Evolutionary conservation across 2,888 invertebrate species (phyloP).

Genomic region (Tortricodes alternella): DNA sequence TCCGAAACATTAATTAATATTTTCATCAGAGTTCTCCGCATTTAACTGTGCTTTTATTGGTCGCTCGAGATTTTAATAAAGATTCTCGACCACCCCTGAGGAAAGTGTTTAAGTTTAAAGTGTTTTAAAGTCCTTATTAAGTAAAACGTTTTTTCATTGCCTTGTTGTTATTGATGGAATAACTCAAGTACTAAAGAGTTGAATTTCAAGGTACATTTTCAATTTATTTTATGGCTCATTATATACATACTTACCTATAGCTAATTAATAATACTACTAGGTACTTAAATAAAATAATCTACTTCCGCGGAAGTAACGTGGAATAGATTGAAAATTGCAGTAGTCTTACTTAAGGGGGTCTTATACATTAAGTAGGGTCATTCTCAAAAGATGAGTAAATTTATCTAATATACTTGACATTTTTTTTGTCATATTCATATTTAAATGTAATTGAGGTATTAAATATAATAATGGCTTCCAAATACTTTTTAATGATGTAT

Average conservation of each 20-base stretch:
- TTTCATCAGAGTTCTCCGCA: conserved; percentile 80
- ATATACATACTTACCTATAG: not conserved
- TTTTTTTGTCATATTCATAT: too few relatives aligned
- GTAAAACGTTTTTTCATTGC: conserved; percentile 55
- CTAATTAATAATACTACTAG: too few relatives aligned
- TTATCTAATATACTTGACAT: too few relatives aligned
- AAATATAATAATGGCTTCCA: too few relatives aligned
- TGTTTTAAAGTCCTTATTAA: conserved; percentile 71
- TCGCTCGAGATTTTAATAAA: conserved; percentile 80
- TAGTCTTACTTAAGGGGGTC: too few relatives aligned
- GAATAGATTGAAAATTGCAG: too few relatives aligned
- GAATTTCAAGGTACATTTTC: not conserved
- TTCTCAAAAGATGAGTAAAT: too few relatives aligned
- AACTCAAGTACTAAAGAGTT: not conserved
- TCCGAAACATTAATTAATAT: conserved; percentile 82
- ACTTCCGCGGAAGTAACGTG: too few relatives aligned
- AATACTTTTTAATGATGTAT: too few relatives aligned
- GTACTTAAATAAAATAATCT: too few relatives aligned
- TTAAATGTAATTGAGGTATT: too few relatives aligned
- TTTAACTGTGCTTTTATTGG: conserved; percentile 81
- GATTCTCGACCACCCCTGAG: conserved; percentile 78
- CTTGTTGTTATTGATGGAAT: conserved; percentile 42
- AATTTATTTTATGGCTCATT: not conserved
- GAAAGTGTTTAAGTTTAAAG: conserved; percentile 72
- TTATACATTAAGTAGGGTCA: too few relatives aligned